Evolutionary conservation across 2,113 vertebrate species (phyloP), one percentile per base, ranked within the genome.

Genomic region (Thamnophis sirtalis): DNA sequence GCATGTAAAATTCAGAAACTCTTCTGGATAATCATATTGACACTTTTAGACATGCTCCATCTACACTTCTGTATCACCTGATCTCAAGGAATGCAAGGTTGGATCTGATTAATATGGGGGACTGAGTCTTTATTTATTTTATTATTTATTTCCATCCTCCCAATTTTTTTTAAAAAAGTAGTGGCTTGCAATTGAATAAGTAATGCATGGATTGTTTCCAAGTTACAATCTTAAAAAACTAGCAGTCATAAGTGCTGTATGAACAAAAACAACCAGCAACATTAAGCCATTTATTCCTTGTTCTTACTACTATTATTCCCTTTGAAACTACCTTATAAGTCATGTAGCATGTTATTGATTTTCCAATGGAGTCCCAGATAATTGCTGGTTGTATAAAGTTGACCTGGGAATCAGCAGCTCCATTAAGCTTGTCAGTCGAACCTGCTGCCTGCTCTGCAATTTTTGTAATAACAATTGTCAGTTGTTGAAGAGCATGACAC

Each of bases 271-370:
- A 38, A 73, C 19, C 43, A 80, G n/a, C 68, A 19, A 19, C 22
- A 86, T 86, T 24, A 22, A 48, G n/a, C 89, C 15, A 17, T 49
- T 91, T 0, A 7, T 90, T 0, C 0, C 33, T 43, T 68, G 9
- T 89, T 92, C 93, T 92, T 38, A 86, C 24, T 68, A 19, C 11
- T 89, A 49, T 26, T 93, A 93, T 28, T 13, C 3, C 91, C 5
- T 63, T 93, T 86, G 56, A 73, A 24, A 63, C 90, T n/a, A 84
- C n/a, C 3, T 50, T 26, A 86, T 33, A 87, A 80, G 84, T 89
- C 53, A 91, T 56, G 43, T 94, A 4, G 3, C 48, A 91, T 86
- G 9, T 2, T 73, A 43, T 24, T 51, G 22, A 6, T 73, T 1
- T 50, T 91, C 49, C 50, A 26, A 1, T 53, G 85, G 11, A 13